Base-by-base conservation (phyloP, 2,113 vertebrate species). In the Sisor rabdophorus region DNA sequence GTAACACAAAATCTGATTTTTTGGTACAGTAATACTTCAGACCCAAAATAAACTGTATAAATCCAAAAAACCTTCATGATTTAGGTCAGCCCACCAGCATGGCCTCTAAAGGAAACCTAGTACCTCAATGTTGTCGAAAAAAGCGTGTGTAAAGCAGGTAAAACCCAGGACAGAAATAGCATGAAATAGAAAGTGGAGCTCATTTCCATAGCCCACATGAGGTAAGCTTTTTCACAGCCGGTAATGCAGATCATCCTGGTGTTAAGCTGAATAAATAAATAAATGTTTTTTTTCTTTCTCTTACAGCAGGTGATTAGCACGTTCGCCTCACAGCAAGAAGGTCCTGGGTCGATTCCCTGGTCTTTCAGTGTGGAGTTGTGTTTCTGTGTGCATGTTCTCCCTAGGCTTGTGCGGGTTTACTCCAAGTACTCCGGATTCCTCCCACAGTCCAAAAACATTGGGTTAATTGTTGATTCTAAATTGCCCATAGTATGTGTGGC, bases 181-280 rank as follows among this genome's bases (percentile, higher is more conserved):
- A 19, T 68, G 70, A 40, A 80, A 83, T 83, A 82, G 82, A 81
- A 87, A 71, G 50, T 68, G 0, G 75, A 63, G 79, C 80, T 87
- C 9, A 88, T 92, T 88, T 88, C 80, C 87, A 88, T 85, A 85
- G 48, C 17, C 88, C 86, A 87, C 82, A 81, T 80, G 87, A 79
- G 71, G 26, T 78, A 72, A 65, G 76, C 60, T 60, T 65, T 80
- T 75, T 64, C 68, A 53, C 65, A 73, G 76, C 48, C 63, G 71
- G 78, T 83, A 81, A 79, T 81, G 83, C 65, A 75, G 88, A 87
- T 86, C 81, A 88, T 87, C 78, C 71, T 68, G 70, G 73, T 73
- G 30, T 82, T 85, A 73, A 82, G 72, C 70, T 85, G 83, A 87
- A 89, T 89, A 87, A 85, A 89, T 88, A 87, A 88, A 89, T 85